A percentile compares a stretch with the other conserved stretches of the same genome.
phyloP scores from a whole-genome alignment of 2,888 invertebrate genomes.

The Melieria omissa region DNA sequence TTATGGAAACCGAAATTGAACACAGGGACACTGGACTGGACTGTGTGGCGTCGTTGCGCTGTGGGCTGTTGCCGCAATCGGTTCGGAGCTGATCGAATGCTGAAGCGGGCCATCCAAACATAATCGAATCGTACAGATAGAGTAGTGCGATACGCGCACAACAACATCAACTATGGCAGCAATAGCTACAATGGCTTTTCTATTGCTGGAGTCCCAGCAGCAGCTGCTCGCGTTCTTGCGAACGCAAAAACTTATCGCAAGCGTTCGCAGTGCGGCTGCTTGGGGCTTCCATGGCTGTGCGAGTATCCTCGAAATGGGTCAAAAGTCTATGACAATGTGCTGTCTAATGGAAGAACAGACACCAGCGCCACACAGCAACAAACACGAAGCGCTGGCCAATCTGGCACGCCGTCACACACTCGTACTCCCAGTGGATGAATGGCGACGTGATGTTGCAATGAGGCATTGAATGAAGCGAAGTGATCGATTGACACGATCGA shows the following conservation, averaged over 20 bases:
- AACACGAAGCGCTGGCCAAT: no score
- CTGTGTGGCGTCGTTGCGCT: no score
- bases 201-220: background rate
- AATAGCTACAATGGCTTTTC: background rate
- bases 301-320: conserved; percentile 63
- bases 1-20: conserved; percentile 41
- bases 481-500: conserved; percentile 62
- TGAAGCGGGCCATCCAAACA: background rate
- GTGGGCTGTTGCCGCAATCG: no score
- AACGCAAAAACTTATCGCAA: no score
- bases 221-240: background rate
- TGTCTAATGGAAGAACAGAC: conserved; percentile 25
- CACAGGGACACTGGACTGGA: conserved; percentile 38
- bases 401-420: no score
- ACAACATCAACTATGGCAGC: conserved; percentile 3
- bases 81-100: no score
- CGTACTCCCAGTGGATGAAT: background rate
- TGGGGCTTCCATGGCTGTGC: conserved; percentile 2
- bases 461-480: conserved; percentile 48
- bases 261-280: background rate
- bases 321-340: conserved; percentile 63
- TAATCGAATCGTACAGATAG: conserved; percentile 10
- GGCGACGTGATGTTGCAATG: conserved; percentile 27
- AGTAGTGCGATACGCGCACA: background rate
- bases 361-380: background rate